Percentiles rank a stretch among this genome's conserved stretches.
phyloP scores from a whole-genome alignment of 2,113 vertebrate genomes.

The Heptranchias perlo region DNA sequence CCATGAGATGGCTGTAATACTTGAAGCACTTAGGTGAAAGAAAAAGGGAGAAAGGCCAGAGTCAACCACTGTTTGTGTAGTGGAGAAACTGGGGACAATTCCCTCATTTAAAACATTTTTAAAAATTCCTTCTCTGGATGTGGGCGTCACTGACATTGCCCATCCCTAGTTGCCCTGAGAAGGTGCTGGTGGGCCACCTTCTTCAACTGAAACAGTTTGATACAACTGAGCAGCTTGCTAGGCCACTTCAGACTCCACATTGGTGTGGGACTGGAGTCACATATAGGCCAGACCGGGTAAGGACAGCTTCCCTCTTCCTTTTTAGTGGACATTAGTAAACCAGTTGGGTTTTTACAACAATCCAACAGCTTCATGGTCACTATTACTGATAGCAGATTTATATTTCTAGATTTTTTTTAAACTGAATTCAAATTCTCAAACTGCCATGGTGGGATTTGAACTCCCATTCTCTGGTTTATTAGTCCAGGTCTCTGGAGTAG shows the following conservation, averaged over 20 bases:
- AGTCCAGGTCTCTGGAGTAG: background rate
- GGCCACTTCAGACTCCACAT: background rate
- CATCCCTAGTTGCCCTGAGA: background rate
- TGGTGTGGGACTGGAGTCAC: background rate
- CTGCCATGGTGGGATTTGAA: background rate
- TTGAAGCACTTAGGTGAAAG: background rate
- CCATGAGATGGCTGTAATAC: background rate
- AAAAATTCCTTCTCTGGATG: background rate
- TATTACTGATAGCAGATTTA: background rate
- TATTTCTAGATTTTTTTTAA: background rate
- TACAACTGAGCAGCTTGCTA: background rate
- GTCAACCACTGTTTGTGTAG: background rate
- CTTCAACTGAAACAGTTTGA: background rate
- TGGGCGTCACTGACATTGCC: background rate
- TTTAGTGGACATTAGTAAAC: background rate
- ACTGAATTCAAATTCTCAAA: background rate
- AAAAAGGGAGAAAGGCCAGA: background rate
- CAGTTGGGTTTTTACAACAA: background rate
- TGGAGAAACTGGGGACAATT: background rate
- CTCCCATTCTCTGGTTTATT: background rate
- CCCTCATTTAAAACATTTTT: too few relatives aligned
- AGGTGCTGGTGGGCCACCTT: background rate
- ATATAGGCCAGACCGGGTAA: background rate
- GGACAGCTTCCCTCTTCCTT: background rate
- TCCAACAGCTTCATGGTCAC: background rate